Evolutionary conservation across 2,888 invertebrate species (phyloP).

Genomic region (Macrosoma leucophasiata): DNA sequence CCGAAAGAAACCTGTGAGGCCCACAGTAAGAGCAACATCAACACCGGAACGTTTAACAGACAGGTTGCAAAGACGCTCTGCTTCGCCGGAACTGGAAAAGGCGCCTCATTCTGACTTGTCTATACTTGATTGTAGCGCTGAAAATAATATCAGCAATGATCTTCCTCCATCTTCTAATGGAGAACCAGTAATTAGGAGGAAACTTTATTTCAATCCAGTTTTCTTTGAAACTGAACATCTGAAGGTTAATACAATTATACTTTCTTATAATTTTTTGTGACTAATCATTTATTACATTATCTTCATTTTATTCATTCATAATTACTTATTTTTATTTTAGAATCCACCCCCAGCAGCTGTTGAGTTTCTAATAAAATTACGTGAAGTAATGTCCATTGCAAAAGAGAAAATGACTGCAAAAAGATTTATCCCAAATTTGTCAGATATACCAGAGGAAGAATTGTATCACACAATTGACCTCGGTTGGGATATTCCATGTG

Average conservation of each 20-base stretch:
- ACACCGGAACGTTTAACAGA: conserved; percentile 48
- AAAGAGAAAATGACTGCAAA: conserved; percentile 91
- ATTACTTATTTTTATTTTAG: conserved; percentile 57
- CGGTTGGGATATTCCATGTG: conserved; percentile 66
- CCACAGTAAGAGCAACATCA: conserved; percentile 40
- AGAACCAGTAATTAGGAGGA: conserved; percentile 76
- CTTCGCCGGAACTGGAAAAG: conserved; percentile 62
- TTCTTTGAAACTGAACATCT: conserved; percentile 92
- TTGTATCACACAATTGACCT: conserved; percentile 64
- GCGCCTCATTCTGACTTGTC: conserved; percentile 68
- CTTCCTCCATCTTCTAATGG: conserved; percentile 52
- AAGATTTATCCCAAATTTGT: conserved; percentile 84
- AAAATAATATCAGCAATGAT: conserved; percentile 37
- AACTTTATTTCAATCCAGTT: conserved; percentile 92
- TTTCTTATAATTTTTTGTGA: neutral
- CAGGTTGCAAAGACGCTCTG: conserved; percentile 52
- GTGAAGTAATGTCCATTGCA: conserved; percentile 92
- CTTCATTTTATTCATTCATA: neutral
- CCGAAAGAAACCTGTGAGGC: conserved; percentile 52
- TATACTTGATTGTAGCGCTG: conserved; percentile 58
- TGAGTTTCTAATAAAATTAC: conserved; percentile 90
- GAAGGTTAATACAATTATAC: conserved; percentile 72
- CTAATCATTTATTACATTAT: neutral
- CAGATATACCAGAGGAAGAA: conserved; percentile 88
- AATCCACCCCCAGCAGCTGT: conserved; percentile 93